Conservation (phyloP, 2,113 vertebrate genomes). For the Grallaria varia region DNA sequence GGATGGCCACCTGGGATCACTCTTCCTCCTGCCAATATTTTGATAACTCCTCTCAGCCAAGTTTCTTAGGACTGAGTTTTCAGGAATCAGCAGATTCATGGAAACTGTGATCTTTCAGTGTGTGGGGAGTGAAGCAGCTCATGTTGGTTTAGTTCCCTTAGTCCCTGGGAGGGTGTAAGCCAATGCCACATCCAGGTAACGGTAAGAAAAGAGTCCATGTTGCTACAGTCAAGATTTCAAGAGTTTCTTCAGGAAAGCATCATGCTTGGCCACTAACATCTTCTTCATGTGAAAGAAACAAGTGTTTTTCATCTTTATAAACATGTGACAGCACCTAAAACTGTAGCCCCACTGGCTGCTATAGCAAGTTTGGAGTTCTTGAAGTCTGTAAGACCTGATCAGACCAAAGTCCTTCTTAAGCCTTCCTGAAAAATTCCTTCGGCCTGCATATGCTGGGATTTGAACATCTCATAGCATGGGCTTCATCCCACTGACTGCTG, state of each 20-base stretch:
- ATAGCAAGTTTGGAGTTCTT: neutral
- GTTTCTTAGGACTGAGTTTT: neutral
- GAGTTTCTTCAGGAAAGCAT: neutral
- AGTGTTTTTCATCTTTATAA: neutral
- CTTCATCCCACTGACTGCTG: neutral
- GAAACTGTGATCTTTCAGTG: neutral
- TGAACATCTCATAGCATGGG: neutral
- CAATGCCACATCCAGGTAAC: neutral
- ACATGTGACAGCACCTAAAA: neutral
- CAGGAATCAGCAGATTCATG: neutral
- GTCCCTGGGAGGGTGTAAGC: neutral
- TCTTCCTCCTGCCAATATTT: neutral
- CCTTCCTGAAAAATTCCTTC: neutral
- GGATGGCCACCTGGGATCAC: neutral
- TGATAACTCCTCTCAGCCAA: neutral
- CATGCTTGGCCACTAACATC: neutral
- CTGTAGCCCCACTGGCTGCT: neutral
- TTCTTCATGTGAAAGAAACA: neutral
- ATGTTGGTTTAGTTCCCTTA: neutral
- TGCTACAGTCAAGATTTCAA: neutral
- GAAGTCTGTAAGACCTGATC: neutral
- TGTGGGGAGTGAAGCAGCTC: neutral
- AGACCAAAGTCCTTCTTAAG: neutral
- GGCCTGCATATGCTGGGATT: neutral
- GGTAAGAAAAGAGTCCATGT: neutral